Evolutionary conservation across 30 jellyfish, hydroid and myxozoan genomes (phyloP), one percentile per base, ranked within the genome.

Genomic region (Aurelia sp.): DNA sequence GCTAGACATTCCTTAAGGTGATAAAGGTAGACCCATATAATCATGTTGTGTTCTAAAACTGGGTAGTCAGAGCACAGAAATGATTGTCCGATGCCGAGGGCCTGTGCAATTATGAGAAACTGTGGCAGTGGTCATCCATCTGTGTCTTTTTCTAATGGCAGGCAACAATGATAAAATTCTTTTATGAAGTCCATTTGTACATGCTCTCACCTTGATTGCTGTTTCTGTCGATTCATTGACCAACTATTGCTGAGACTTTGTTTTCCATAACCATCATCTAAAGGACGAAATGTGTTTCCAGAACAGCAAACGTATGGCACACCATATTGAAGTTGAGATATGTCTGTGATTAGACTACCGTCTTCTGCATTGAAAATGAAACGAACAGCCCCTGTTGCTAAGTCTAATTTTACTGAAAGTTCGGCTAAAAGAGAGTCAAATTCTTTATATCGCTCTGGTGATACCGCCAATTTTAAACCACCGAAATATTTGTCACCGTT

Each of bases 331-430:
- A 93, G 86, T 64, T 93, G 98, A 17, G 98, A 93, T 13, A 93
- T 88, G 74, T 93, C 98, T 18, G 98, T 87, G 40, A 93, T 88
- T 63, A 93, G 86, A 82, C 92, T 63, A 61, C 97, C 94, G 84
- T 93, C 98, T 63, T 93, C 97, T 13, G 97, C 97, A 75, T 93
- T 93, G 63, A 93, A 93, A 74, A 93, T 64, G 72, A 47, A 93
- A 15, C 98, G 86, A 30, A 93, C 98, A n/a, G 98, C 98, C 27
- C 98, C 98, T 10, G 98, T 74, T 13, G 98, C 90, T 44, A 93
- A 79, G 61, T 93, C 93, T 76, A 93, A 76, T 84, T 93, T 93
- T 47, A 60, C 87, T 13, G 98, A 93, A 24, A 93, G 90, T 76
- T 93, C 98, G 5, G 98, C 97, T 55, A 93, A 67, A 15, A 93